Conservation (phyloP, 30 jellyfish, hydroid and myxozoan genomes). For the Pseudorhiza aurosa region DNA sequence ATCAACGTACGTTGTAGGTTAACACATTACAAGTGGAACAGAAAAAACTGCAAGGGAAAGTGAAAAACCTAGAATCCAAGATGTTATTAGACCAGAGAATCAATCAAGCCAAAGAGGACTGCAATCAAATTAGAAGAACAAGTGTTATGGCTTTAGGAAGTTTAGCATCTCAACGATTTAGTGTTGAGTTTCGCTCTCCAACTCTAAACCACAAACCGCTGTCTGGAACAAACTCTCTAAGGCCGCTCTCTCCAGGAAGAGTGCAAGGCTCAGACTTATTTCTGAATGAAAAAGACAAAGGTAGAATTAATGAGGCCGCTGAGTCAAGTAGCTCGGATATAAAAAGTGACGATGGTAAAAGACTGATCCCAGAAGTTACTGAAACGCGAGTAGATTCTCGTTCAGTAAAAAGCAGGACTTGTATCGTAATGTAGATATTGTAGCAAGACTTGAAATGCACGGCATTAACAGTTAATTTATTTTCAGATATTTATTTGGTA, state of each 20-base stretch:
- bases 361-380: background rate
- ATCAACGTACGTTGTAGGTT: slow-evolving; percentile 34
- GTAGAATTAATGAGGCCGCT: slow-evolving; percentile 2
- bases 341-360: background rate
- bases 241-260: slow-evolving; percentile 41
- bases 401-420: slow-evolving; percentile 63
- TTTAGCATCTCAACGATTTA: slow-evolving; percentile 16
- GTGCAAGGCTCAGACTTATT: slow-evolving; percentile 13
- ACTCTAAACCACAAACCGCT: slow-evolving; percentile 11
- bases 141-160: slow-evolving; percentile 58
- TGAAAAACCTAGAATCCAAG: slow-evolving; percentile 62
- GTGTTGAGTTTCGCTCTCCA: slow-evolving; percentile 20
- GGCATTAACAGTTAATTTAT: too few species aligned
- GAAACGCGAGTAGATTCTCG: slow-evolving; percentile 24
- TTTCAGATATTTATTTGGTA: too few species aligned
- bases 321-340: slow-evolving; percentile 2
- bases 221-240: slow-evolving; percentile 10
- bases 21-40: slow-evolving; percentile 37
- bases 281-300: slow-evolving; percentile 6
- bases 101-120: slow-evolving; percentile 54
- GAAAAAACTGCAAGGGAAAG: slow-evolving; percentile 59
- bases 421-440: slow-evolving; percentile 57
- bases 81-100: slow-evolving; percentile 39
- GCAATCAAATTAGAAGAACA: slow-evolving; percentile 39
- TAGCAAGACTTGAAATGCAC: too few species aligned